Evolutionary conservation across 2,888 invertebrate genomes (phyloP), one percentile per base, ranked within the genome.

Genomic region (Spisula solida): DNA sequence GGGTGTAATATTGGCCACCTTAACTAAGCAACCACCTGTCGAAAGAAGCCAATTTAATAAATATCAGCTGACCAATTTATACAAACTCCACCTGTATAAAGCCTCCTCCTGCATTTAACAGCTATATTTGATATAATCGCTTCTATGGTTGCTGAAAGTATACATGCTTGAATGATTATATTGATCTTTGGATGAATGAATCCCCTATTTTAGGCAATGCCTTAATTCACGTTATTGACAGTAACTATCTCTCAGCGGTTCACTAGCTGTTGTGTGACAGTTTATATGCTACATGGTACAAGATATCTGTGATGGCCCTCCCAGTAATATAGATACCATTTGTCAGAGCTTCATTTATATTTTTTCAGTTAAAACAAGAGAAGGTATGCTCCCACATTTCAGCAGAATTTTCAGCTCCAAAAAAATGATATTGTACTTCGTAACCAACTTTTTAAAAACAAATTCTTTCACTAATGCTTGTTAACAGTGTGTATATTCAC

Each of bases 291-390:
- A 75, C 75, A 75, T 75, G 75, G 75, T 75, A 75, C 75, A 75
- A 75, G 12, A 14, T 75, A 18, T 75, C 75, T 25, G 75, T 75
- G 18, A 25, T 16, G 60, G 60, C 34, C 75, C 75, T 31, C 75
- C 75, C 34, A 34, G 34, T 75, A 75, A 34, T 34, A 66, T 66
- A 75, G 75, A 75, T 31, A 41, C 34, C 34, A 31, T 48, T 70
- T 83, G 41, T 83, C 48, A 85, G 79, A 79, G 87, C 85, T 83
- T 89, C 47, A 86, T 86, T 92, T 87, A 88, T 41, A 85, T 90
- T 85, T 81, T 84, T 91, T 87, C 92, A 92, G 92, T 92, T 92
- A 86, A 89, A 90, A 88, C 87, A 83, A 88, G 92, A 92, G 81
- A 92, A 92, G 92, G 92, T 92, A 92, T 90, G 85, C 89, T 70